Evolutionary conservation across 2,797 vertebrate genomes (phyloP).

Genomic region (Hypotaenidia okinawae): DNA sequence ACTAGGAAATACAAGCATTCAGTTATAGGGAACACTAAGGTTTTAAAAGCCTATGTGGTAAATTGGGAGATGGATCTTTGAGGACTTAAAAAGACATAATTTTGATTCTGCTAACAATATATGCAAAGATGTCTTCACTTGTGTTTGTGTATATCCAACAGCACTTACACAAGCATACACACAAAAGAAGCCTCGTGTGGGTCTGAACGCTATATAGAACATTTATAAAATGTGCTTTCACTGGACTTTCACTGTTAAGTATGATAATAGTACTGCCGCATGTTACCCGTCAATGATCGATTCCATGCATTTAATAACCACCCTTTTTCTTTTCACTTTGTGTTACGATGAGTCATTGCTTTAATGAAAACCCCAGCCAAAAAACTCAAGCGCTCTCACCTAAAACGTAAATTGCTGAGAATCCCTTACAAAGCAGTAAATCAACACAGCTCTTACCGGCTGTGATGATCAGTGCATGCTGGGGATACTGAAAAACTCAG

Average conservation of each 20-base stretch:
- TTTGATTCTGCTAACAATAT: background rate
- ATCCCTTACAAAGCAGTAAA: constrained; percentile 19
- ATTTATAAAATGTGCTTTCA: background rate
- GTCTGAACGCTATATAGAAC: background rate
- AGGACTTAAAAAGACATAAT: background rate
- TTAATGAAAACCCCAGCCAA: constrained; percentile 12
- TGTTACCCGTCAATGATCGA: background rate
- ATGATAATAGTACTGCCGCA: background rate
- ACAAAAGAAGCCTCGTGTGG: background rate
- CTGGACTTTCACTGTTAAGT: background rate
- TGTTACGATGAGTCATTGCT: constrained; percentile 9
- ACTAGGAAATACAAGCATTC: background rate
- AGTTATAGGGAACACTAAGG: background rate
- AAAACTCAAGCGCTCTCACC: background rate
- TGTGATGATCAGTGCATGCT: background rate
- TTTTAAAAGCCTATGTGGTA: background rate
- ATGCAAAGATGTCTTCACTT: background rate
- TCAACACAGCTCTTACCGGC: background rate
- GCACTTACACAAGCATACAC: background rate
- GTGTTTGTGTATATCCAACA: background rate
- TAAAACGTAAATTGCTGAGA: background rate
- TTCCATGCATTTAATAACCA: background rate
- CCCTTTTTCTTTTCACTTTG: background rate
- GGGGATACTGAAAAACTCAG: background rate
- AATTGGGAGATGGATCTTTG: background rate